Base-by-base conservation (phyloP, 2,888 invertebrate genomes). In the Apodemia zela region DNA sequence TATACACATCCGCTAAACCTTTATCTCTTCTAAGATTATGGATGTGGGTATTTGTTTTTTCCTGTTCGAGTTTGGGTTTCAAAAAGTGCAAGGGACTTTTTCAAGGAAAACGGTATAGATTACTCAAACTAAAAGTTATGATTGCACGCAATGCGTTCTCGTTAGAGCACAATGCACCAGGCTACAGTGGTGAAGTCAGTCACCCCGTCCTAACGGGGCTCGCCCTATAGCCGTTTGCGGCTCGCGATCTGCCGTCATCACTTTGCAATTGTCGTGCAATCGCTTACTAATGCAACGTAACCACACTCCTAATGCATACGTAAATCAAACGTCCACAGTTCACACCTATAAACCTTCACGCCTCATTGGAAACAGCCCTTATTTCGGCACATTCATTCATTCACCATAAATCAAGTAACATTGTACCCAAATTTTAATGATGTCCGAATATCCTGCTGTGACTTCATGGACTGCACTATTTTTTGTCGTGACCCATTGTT, bases 91-190 rank as follows among this genome's bases (percentile, higher is more conserved):
- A 45, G 45, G 45, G 45, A 45, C 15, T 38, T 45, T 45, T 45
- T n/a, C 6, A 45, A 29, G 62, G 58, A 47, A 45, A 62, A 62
- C 72, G 84, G 88, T 86, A 80, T 85, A 80, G 66, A 70, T 69
- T 77, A 72, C 80, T 76, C 78, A 75, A 79, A 76, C n/a, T 45
- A 74, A 75, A 74, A 80, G 79, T 82, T 85, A 84, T 84, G 84
- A 84, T 84, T 82, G 84, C 81, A 84, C 83, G 83, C 84, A 87
- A 82, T 85, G 84, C 80, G 90, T 87, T 87, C 90, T 88, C 87
- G 85, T 89, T 90, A 87, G 86, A 88, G 89, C 90, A 89, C 90
- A 89, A 89, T 91, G 90, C 90, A 89, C 90, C 90, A 89, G 87
- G 88, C 83, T 88, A 87, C 87, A 87, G 81, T 84, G 85, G 77